Conservation (phyloP, 2,888 invertebrate genomes). For the Abrostola tripartita region DNA sequence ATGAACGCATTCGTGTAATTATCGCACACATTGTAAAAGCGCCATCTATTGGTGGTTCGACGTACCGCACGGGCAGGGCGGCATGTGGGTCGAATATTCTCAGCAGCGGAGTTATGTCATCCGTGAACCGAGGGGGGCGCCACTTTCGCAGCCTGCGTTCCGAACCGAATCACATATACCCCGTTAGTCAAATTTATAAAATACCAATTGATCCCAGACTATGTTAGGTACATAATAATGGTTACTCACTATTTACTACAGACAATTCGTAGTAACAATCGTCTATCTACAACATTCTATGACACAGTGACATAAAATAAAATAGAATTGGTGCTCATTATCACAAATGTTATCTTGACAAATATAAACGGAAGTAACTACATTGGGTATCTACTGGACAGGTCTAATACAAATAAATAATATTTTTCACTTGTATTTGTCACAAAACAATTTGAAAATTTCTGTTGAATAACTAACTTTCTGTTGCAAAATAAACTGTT, state of each 20-base stretch:
- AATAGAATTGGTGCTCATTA: constrained; percentile 37
- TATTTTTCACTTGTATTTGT: constrained; percentile 46
- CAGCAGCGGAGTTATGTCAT: constrained; percentile 93
- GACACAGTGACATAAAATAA: constrained; percentile 42
- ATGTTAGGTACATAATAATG: constrained; percentile 60
- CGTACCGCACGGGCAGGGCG: constrained; percentile 87
- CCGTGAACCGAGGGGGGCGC: constrained; percentile 94
- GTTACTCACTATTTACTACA: constrained; percentile 64
- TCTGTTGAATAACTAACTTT: constrained; percentile 4
- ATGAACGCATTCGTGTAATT: constrained; percentile 68
- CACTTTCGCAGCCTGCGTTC: constrained; percentile 92
- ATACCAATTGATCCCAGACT: constrained; percentile 55
- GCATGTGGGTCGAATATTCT: constrained; percentile 93
- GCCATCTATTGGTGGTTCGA: constrained; percentile 83
- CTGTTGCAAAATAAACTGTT: constrained; percentile 26
- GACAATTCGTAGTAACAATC: constrained; percentile 47
- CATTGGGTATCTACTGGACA: constrained; percentile 47
- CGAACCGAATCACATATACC: constrained; percentile 72
- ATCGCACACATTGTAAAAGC: constrained; percentile 78
- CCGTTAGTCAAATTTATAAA: constrained; percentile 63
- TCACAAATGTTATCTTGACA: constrained; percentile 51
- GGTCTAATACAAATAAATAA: constrained; percentile 40
- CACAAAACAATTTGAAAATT: constrained; percentile 32
- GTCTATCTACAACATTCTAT: constrained; percentile 62
- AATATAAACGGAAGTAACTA: constrained; percentile 45